Evolutionary conservation across 2,113 vertebrate genomes (phyloP).

Genomic region (Tenrec ecaudatus): DNA sequence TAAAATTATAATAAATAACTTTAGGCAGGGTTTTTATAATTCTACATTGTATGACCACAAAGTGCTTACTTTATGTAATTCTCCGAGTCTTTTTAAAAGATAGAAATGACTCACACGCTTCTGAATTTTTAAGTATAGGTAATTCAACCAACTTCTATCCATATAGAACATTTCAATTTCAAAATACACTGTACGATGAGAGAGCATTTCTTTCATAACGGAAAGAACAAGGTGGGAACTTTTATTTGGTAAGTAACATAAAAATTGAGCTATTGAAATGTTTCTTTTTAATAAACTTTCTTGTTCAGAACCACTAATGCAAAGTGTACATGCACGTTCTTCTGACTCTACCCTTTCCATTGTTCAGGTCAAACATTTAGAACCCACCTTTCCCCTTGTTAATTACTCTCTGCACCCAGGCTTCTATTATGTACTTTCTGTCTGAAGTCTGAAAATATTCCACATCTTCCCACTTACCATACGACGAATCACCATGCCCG

Average conservation of each 20-base stretch:
- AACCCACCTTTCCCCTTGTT: not conserved
- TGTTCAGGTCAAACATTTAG: not conserved
- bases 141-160: not conserved
- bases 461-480: not conserved
- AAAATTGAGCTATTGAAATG: not conserved
- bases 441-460: not conserved
- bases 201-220: not conserved
- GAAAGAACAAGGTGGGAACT: not conserved
- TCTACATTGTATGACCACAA: not conserved
- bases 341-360: not conserved
- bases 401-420: not conserved
- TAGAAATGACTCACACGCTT: not conserved
- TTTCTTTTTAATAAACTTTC: not conserved
- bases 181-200: not conserved
- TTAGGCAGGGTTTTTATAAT: not conserved
- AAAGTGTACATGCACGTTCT: not conserved
- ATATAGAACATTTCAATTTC: not conserved
- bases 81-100: constrained; percentile 22
- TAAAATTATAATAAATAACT: not conserved
- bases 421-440: not conserved
- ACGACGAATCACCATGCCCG: not conserved
- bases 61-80: constrained; percentile 18
- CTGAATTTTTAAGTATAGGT: constrained; percentile 4
- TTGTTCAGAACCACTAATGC: constrained; percentile 31
- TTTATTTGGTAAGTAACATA: constrained; percentile 27